Base-by-base conservation (phyloP, 1,140 invertebrate species). In the Varroa destructor region DNA sequence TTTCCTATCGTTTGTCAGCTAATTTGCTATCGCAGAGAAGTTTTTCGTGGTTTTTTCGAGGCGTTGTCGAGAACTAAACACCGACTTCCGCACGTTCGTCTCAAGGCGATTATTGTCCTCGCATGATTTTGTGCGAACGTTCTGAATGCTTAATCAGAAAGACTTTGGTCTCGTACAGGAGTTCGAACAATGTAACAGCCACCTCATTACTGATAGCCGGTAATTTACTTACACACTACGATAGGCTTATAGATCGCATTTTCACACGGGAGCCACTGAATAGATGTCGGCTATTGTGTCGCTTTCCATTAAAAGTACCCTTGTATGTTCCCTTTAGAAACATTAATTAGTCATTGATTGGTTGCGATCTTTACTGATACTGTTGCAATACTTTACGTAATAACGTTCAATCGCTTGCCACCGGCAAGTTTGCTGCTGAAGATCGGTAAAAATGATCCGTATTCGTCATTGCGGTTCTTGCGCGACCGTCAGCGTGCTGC, bases 401-500 rank as follows among this genome's bases (percentile, higher is more conserved):
- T 5, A 58, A 58, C 57, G 57, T 12, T 3, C 57, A 14, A 12
- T 25, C 8, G 61, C 8, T 12, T 67, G 61, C 36, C 37, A 67
- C 61, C 61, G 61, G 25, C 25, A 25, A 67, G 61, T 67, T 67
- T 37, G 37, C 40, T 67, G 40, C 12, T 67, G 40, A 37, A 67
- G 37, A 67, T 67, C 37, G 61, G 40, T 40, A 37, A 37, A n/a
- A 12, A 37, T 12, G 40, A 67, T 1, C 61, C 61, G 37, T 67
- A 43, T 46, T 67, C 61, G 37, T 67, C 61, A 67, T 40, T 37
- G 8, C 61, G 12, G 61, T 67, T 8, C 61, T 1, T 40, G 40
- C 61, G 12, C 61, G 61, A n/a, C 61, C 61, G 37, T 67, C 61
- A 14, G 61, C 61, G 37, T 36, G 61, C 46, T 67, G 61, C 12